Conservation (phyloP, 2,113 vertebrate genomes). For the Phrynocephalus versicolor region DNA sequence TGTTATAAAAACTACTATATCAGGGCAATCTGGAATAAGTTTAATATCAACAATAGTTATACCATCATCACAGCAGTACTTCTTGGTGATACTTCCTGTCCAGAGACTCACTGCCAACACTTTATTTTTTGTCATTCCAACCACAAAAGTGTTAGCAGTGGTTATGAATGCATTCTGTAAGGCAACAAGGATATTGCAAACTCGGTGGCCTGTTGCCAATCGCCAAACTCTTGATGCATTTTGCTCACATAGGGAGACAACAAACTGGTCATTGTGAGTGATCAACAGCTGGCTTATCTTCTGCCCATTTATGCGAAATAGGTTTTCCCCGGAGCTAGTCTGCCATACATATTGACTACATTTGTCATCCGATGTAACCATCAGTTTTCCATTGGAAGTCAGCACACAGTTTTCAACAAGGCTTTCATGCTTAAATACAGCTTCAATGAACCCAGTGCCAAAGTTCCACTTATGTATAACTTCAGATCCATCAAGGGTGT, state of each 20-base stretch:
- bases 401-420: slow-evolving; percentile 94
- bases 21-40: slow-evolving; percentile 94
- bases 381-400: slow-evolving; percentile 92
- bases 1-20: slow-evolving; percentile 92
- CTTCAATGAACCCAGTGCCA: slow-evolving; percentile 94
- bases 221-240: slow-evolving; percentile 97
- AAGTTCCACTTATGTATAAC: slow-evolving; percentile 98
- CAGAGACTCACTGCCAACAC: slow-evolving; percentile 95
- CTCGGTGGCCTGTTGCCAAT: slow-evolving; percentile 93
- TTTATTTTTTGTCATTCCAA: slow-evolving; percentile 94
- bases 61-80: slow-evolving; percentile 94
- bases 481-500: slow-evolving; percentile 94
- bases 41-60: slow-evolving; percentile 93
- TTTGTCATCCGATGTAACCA: slow-evolving; percentile 97
- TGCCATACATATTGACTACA: slow-evolving; percentile 98
- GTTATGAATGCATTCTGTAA: slow-evolving; percentile 97
- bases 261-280: slow-evolving; percentile 98
- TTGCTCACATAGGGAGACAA: slow-evolving; percentile 97
- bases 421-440: slow-evolving; percentile 96
- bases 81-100: slow-evolving; percentile 98
- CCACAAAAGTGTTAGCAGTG: slow-evolving; percentile 95
- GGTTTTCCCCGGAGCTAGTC: slow-evolving; percentile 91
- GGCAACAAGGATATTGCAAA: slow-evolving; percentile 97
- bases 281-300: slow-evolving; percentile 94
- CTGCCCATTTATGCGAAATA: slow-evolving; percentile 96